phyloP scores from a whole-genome alignment of 1,140 invertebrate genomes.

The Orius laevigatus region DNA sequence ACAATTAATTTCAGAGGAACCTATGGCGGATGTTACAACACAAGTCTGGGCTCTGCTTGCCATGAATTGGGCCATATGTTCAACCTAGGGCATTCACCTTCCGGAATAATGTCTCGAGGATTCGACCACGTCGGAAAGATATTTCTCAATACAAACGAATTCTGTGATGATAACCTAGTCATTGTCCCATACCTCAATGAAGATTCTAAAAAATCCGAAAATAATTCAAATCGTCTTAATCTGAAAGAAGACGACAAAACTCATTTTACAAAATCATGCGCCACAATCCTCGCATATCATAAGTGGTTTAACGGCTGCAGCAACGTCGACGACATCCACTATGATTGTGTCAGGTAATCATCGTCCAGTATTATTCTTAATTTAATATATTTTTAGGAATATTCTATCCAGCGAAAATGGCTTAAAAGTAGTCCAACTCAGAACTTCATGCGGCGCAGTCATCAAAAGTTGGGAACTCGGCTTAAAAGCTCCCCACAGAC shows the following conservation, averaged over 20 bases:
- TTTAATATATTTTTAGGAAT: conserved; percentile 28
- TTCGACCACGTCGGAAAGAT: conserved; percentile 76
- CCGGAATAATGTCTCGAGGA: conserved; percentile 86
- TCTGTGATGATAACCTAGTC: conserved; percentile 15
- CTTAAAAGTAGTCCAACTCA: conserved; percentile 50
- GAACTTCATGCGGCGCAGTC: conserved; percentile 40
- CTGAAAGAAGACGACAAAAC: conserved; percentile 29
- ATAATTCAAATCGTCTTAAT: conserved; percentile 25
- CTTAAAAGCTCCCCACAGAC: conserved; percentile 1
- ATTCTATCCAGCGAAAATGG: conserved; percentile 43
- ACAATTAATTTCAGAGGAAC: conserved; percentile 40
- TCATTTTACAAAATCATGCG: conserved; percentile 49
- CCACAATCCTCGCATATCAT: conserved; percentile 45
- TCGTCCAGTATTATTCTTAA: conserved; percentile 7
- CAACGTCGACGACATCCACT: conserved; percentile 7
- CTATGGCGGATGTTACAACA: conserved; percentile 75
- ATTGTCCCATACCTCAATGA: conserved; percentile 11
- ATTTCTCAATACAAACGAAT: conserved; percentile 33
- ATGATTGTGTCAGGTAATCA: conserved; percentile 7
- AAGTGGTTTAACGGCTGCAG: conserved; percentile 26
- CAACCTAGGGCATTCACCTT: conserved; percentile 76
- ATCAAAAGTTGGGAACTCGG: conserved; percentile 47
- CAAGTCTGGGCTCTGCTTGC: conserved; percentile 78
- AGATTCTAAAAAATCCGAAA: conserved; percentile 30
- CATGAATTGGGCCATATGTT: conserved; percentile 92